These are phyloP conservation scores for Entomobrya multifasciata DNA, from an alignment of 2,888 invertebrate genomes.

Conservation along the genomic window DNA sequence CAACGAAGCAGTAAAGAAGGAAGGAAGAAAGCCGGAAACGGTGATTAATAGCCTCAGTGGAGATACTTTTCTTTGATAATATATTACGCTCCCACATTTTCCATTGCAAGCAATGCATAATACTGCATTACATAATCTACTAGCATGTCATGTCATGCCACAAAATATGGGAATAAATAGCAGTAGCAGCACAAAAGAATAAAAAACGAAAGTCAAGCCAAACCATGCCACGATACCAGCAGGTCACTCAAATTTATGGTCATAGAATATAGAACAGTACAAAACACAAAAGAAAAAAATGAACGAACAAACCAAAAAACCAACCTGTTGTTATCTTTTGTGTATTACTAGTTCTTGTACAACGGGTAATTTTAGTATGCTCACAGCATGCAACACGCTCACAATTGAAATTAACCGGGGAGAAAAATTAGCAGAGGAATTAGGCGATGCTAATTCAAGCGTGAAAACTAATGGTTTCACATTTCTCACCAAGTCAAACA, in stretches of 20 bases:
- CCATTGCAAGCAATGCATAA: neutral
- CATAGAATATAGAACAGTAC: neutral
- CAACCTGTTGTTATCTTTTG: conserved; percentile 37
- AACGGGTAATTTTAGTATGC: neutral
- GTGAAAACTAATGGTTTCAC: conserved; percentile 11
- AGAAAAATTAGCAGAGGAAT: conserved; percentile 45
- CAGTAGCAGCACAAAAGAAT: neutral
- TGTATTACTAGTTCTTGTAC: neutral
- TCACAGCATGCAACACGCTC: neutral
- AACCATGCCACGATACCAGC: neutral
- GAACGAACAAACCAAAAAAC: no score
- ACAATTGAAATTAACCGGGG: conserved; percentile 37
- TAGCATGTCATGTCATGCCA: neutral
- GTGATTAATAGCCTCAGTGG: conserved; percentile 49
- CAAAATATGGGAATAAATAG: conserved; percentile 30
- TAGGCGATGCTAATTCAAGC: conserved; percentile 9
- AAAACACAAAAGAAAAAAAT: neutral
- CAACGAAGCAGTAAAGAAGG: neutral
- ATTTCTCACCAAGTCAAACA: neutral
- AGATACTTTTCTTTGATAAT: no score
- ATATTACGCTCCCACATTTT: conserved; percentile 1
- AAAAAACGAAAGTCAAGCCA: neutral
- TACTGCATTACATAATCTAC: neutral
- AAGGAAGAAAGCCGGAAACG: conserved; percentile 34
- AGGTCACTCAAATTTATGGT: neutral